Conservation (phyloP, 2,797 vertebrate species). For the Hydrolagus colliei region DNA sequence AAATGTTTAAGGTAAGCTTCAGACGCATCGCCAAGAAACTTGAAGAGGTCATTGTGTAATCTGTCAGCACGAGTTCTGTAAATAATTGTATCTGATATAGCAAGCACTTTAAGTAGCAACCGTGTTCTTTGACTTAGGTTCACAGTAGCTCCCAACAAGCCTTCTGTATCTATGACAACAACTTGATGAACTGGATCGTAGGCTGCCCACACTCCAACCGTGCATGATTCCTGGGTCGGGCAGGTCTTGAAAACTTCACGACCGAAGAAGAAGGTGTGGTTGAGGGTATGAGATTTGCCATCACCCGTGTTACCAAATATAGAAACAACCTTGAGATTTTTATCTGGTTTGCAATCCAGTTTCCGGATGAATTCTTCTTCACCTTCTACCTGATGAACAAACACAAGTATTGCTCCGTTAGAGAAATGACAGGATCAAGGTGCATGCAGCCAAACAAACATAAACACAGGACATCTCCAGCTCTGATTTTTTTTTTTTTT, state of each 20-base stretch:
- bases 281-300: conserved; percentile 95
- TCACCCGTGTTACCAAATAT: conserved; percentile 98
- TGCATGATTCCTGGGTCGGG: conserved; percentile 93
- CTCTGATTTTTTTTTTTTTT: too few species aligned
- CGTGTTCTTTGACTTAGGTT: conserved; percentile 92
- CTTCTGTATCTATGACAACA: conserved; percentile 93
- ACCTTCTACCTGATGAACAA: conserved; percentile 69
- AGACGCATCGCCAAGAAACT: conserved; percentile 96
- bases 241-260: conserved; percentile 94
- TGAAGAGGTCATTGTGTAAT: conserved; percentile 95
- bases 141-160: conserved; percentile 84
- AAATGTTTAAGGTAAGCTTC: conserved; percentile 97
- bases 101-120: conserved; percentile 89
- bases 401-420: neutral
- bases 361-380: conserved; percentile 84
- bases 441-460: neutral
- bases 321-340: conserved; percentile 93
- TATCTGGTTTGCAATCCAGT: conserved; percentile 77
- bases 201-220: conserved; percentile 92
- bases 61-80: conserved; percentile 95
- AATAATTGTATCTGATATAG: conserved; percentile 92
- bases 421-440: neutral
- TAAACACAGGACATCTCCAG: too few species aligned
- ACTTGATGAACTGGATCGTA: conserved; percentile 85
- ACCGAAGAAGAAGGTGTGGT: conserved; percentile 96